A percentile compares a stretch with the other conserved stretches of the same genome.
These are phyloP conservation scores for Cynodonichthys magdalenae DNA, from an alignment of 2,797 vertebrate genomes.

Conservation along the genomic window DNA sequence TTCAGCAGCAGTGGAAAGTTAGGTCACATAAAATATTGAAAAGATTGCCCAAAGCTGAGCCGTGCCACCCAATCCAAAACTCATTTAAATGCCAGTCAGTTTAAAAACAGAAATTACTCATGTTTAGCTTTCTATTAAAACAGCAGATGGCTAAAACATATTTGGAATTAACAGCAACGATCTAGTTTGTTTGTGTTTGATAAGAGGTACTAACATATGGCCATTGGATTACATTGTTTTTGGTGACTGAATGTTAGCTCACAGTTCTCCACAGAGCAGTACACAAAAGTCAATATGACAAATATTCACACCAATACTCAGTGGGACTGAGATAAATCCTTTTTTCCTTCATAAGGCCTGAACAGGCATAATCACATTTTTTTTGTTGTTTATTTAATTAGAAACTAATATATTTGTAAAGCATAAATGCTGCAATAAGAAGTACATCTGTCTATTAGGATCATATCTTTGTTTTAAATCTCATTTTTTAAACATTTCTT, in stretches of 20 bases:
- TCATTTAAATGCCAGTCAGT: background rate
- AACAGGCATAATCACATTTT: slow-evolving; percentile 10
- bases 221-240: background rate
- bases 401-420: background rate
- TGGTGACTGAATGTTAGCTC: background rate
- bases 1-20: slow-evolving; percentile 35
- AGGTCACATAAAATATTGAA: slow-evolving; percentile 7
- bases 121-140: background rate
- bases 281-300: slow-evolving; percentile 1
- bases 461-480: background rate
- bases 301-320: slow-evolving; percentile 25
- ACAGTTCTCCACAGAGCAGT: slow-evolving; percentile 13
- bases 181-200: background rate
- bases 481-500: too few species aligned
- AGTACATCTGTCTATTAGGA: background rate
- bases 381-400: background rate
- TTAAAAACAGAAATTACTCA: background rate
- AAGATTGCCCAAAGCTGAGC: slow-evolving; percentile 8
- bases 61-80: background rate
- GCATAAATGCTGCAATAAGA: too few species aligned
- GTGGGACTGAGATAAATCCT: slow-evolving; percentile 18
- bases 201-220: background rate
- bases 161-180: background rate
- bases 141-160: background rate
- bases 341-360: slow-evolving; percentile 7